Base-by-base conservation (phyloP, 2,113 vertebrate genomes). In the Myiopsitta monachus region DNA sequence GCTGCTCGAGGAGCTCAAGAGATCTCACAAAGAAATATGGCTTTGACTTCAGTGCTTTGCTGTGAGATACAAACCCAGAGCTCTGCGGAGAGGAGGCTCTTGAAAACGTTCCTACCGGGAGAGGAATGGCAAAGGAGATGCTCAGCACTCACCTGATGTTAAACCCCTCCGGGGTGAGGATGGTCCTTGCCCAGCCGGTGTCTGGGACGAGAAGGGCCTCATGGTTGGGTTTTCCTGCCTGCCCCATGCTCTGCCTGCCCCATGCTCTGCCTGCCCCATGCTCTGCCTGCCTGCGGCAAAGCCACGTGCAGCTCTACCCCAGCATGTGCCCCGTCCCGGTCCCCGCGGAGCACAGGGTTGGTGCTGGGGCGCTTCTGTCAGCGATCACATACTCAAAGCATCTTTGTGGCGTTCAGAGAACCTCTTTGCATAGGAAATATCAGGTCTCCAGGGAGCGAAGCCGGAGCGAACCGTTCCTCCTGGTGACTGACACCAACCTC, bases 371-470 rank as follows among this genome's bases (percentile, higher is more conserved):
- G 9, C 47, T 30, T 74, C 19, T 74, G 77, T 59, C 89, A 95
- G 47, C 78, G 51, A 7, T 57, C 52, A 76, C 38, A 30, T 23
- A 8, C 19, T 9, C 11, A 54, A 70, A 83, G 85, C 4, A 1
- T 33, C 76, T 69, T 51, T 11, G 36, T 17, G 46, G 62, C 36
- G 73, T 27, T 79, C 15, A 8, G 59, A 67, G 85, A 92, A 75
- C 15, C 57, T 62, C 74, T 92, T 85, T 83, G 75, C 84, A 74
- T 67, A 30, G 0, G 2, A 63, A 92, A 95, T 66, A 24, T 18
- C 67, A 57, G 62, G 70, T 94, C 96, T 67, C 93, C 57, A 41
- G 95, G 62, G 96, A 93, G 70, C 59, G 69, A 57, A 72, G 38
- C 70, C 22, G 2, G 47, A 75, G 74, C 6, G 74, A 84, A 84